Evolutionary conservation across 2,888 invertebrate genomes (phyloP), one percentile per base, ranked within the genome.

Genomic region (Cerastis leucographa): DNA sequence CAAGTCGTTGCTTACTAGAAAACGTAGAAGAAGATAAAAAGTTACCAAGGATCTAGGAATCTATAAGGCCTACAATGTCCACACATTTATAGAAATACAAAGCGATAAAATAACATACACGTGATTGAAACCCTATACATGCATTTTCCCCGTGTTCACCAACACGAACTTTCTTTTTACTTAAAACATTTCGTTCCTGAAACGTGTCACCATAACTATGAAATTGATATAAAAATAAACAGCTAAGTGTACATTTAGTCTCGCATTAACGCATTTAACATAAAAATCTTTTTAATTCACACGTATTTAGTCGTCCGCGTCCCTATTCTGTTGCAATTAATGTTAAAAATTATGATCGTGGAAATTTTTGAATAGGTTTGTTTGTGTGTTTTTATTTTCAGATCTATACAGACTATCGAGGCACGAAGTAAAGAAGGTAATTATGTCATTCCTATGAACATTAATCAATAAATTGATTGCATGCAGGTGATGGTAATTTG

Each of bases 281-380:
- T 90, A 89, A 90, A 92, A 92, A 90, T 89, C 89, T 90, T 92
- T 92, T 90, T 90, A 91, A 92, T 92, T 91, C 91, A 90, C 89
- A 91, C 89, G 87, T 90, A 89, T 89, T 80, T 80, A 81, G 76
- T 86, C 54, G 29, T 71, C 44, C 12, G 82, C 75, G 49, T 83
- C 76, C 88, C 59, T 90, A 92, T 91, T 92, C 90, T 85, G 46
- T 67, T 35, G 11, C 5, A 56, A 9, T 78, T 66, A 29, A 80
- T 44, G 65, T 71, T 49, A 46, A 25, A 40, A 40, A 56, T 12
- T 29, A 22, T 49, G 11, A n/a, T 17, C 3, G 5, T 40, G 6
- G 19, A 40, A 17, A 7, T 3, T 42, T 6, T 9, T 14, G 0
- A 40, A 25, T 46, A 22, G 14, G 5, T 76, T 66, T 25, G 1